Percentiles rank a stretch among this genome's conserved stretches.
phyloP scores from a whole-genome alignment of 1,140 invertebrate species.

The Phenacoccus solenopsis region DNA sequence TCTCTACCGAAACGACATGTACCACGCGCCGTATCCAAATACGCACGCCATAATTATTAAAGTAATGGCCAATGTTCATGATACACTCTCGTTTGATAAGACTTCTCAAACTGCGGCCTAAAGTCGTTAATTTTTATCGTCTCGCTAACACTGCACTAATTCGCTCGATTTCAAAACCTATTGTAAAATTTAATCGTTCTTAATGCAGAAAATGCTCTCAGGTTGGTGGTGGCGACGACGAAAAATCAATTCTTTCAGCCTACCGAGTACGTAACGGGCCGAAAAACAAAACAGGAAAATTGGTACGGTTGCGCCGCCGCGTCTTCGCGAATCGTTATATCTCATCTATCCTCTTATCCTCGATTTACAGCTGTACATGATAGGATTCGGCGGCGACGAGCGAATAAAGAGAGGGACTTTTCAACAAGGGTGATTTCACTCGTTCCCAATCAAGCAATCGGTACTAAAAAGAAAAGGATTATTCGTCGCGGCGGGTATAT shows the following conservation, averaged over 20 bases:
- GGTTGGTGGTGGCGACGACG: too few species aligned
- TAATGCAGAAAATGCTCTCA: too few species aligned
- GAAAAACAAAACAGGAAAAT: too few species aligned
- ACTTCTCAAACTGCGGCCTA: neutral
- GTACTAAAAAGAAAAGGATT: too few species aligned
- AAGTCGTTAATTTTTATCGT: neutral
- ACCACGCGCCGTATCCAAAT: neutral
- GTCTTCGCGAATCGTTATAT: too few species aligned
- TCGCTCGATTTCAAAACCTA: neutral
- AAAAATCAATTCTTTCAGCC: too few species aligned
- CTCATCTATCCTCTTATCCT: neutral
- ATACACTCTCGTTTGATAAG: neutral
- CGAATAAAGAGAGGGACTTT: neutral
- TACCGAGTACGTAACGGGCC: too few species aligned
- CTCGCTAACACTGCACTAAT: neutral
- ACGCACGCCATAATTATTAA: neutral
- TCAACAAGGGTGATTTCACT: neutral
- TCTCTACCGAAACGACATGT: neutral
- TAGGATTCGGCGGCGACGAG: too few species aligned
- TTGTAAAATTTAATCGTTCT: neutral
- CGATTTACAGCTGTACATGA: neutral
- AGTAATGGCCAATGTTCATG: constrained; percentile 1
- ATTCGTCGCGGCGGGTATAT: too few species aligned
- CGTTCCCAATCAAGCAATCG: neutral
- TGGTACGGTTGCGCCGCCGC: too few species aligned